These are phyloP conservation scores for Paradisaea rubra DNA, from an alignment of 2,113 vertebrate species.

Conservation along the genomic window DNA sequence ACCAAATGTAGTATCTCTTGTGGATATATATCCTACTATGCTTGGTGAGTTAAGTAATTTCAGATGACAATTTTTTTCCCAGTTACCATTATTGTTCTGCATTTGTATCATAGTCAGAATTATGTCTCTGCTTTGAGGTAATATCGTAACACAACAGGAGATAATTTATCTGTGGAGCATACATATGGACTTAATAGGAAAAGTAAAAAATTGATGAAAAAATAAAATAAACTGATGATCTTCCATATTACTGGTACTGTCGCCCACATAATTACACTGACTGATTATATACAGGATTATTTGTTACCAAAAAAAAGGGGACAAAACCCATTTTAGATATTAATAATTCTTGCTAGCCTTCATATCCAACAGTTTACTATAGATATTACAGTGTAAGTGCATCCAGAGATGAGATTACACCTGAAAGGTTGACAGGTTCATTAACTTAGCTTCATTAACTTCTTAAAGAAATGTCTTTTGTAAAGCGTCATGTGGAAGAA, in stretches of 20 bases:
- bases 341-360: neutral
- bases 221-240: neutral
- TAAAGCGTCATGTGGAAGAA: neutral
- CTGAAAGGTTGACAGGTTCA: neutral
- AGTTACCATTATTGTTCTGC: neutral
- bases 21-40: slow-evolving; percentile 92
- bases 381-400: neutral
- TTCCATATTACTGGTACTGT: neutral
- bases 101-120: neutral
- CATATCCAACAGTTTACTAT: neutral
- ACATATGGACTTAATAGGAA: neutral
- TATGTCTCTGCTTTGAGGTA: neutral
- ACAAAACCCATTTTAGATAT: neutral
- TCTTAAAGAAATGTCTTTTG: neutral
- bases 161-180: neutral
- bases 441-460: neutral
- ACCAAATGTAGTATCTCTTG: slow-evolving; percentile 83
- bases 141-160: neutral
- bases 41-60: slow-evolving; percentile 76
- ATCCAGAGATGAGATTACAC: neutral
- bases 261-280: neutral
- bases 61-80: neutral
- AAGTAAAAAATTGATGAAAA: neutral
- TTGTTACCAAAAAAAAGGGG: neutral
- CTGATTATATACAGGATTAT: neutral